Evolutionary conservation across 1,140 invertebrate genomes (phyloP), one percentile per base, ranked within the genome.

Genomic region (Drosophila ficusphila): DNA sequence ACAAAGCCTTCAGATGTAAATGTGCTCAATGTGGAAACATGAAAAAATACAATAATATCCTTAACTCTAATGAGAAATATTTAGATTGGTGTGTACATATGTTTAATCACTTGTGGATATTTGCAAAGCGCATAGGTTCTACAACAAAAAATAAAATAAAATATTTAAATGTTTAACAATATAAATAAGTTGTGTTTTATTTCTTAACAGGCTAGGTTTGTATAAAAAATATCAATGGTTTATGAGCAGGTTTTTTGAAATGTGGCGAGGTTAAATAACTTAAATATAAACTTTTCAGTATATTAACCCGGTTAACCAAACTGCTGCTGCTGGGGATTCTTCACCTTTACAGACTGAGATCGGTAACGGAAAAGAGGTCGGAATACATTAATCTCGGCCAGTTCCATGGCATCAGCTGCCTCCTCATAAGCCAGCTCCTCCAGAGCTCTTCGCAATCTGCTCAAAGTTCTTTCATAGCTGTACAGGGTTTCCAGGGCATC

Each of bases 351-450:
- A 42, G 79, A 49, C 16, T 79, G 69, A 7, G 78, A 68, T n/a
- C 90, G 81, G 61, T 91, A 91, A 4, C 90, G 81, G 36, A 90
- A 90, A 0, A 90, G 48, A 6, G 90, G 90, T 6, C 90, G 85
- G 41, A 90, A 90, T 0, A 90, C 76, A 72, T 90, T 90, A 0
- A 90, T 83, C 48, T 90, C 90, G 0, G 90, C 90, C 27, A 90
- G 49, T 25, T 90, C 86, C 90, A 90, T 56, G 46, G 90, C 90
- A 65, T 89, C 76, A 1, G 47, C 54, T 0, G 44, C 31, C 56
- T 89, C 89, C n/a, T 78, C 83, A 31, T 81, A 81, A 1, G 52
- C 68, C 19, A 82, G 16, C 14, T 88, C 65, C 3, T 54, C 56
- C n/a, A 88, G 25, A 3, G 83, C 83, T 27, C 82, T 79, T 0